Base-by-base conservation (phyloP, 2,888 invertebrate genomes). In the Chrysodeixis includens region DNA sequence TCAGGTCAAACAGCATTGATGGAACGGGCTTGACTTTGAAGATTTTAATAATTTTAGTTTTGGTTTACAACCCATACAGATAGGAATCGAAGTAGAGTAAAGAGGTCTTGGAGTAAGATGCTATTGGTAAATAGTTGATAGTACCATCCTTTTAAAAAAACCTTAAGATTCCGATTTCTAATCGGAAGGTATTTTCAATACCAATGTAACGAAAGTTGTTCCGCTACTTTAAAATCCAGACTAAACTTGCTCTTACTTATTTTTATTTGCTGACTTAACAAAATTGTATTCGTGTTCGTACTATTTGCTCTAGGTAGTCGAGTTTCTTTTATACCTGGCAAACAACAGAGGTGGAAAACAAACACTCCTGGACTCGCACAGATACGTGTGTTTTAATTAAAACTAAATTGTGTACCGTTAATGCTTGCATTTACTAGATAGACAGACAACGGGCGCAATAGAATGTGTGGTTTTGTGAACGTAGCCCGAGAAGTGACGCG, bases 331-430 rank as follows among this genome's bases (percentile, higher is more conserved):
- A 52, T 60, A 20, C 53, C 8, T 14, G 20, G 55, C 32, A 16
- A n/a, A 46, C 18, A 65, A 76, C 22, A 40, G 51, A 56, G 51
- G 55, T 59, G 46, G 26, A 20, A 56, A 46, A 44, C 60, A 40
- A 52, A 51, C 56, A 22, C 51, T 40, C 66, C 68, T 76, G 76
- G 57, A 62, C 64, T 71, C 74, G 75, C 78, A 67, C 44, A 78
- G 78, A 81, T 79, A 75, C 66, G 72, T 68, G 71, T 69, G 73
- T 68, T 82, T 79, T 83, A 82, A 82, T 82, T 83, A 82, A 82
- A 80, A 70, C 71, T 76, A 72, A 78, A 75, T 78, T 78, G 76
- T 81, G 71, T 66, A 35, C 62, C 51, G 65, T 59, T 74, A 76
- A 71, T 69, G 69, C 65, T 56, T n/a, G 64, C 64, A 55, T 64